These are phyloP conservation scores for Ictidomys tridecemlineatus DNA, from an alignment of 2,113 vertebrate genomes.

Conservation along the genomic window DNA sequence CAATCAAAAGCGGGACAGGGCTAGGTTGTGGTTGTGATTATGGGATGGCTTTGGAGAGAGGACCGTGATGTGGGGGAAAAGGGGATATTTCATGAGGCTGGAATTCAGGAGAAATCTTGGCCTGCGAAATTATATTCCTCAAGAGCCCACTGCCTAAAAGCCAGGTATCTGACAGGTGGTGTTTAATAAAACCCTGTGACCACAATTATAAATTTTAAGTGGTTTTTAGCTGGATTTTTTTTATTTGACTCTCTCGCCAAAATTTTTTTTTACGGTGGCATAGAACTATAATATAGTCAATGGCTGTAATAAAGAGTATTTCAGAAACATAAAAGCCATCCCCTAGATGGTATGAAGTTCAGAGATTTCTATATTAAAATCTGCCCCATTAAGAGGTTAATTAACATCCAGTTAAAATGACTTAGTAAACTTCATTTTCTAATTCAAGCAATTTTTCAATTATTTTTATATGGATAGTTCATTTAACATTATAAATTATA, in stretches of 20 bases:
- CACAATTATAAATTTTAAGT: not conserved
- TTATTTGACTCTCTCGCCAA: too few relatives aligned
- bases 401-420: conserved; percentile 45
- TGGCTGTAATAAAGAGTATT: too few relatives aligned
- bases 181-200: not conserved
- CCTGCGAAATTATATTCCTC: not conserved
- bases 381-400: conserved; percentile 17
- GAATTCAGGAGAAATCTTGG: not conserved
- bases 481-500: not conserved
- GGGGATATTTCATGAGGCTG: not conserved
- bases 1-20: too few relatives aligned
- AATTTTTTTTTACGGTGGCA: too few relatives aligned
- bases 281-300: too few relatives aligned
- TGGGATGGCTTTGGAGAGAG: not conserved
- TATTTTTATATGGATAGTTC: not conserved
- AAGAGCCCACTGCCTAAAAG: not conserved
- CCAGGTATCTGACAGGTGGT: not conserved
- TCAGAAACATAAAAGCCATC: too few relatives aligned
- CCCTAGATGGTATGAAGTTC: too few relatives aligned
- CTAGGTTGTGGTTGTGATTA: not conserved
- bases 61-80: not conserved
- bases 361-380: too few relatives aligned
- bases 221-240: too few relatives aligned
- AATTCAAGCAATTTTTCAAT: not conserved
- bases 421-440: conserved; percentile 50